Conservation (phyloP, 2,888 invertebrate species). For the Apocheima hispidaria region DNA sequence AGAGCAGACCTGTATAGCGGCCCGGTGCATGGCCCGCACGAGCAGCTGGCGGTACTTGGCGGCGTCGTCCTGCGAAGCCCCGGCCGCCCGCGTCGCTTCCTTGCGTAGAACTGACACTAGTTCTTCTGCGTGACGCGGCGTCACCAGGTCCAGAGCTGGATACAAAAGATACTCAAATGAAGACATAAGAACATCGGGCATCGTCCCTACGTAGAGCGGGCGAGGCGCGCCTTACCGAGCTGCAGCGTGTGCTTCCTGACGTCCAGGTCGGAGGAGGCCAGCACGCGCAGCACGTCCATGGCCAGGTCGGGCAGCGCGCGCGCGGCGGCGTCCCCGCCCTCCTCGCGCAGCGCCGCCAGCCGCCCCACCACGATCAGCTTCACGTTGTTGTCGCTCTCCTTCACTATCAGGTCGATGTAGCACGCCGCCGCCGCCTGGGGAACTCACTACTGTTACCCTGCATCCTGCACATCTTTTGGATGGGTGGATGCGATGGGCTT, state of each 20-base stretch:
- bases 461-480: not conserved
- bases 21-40: constrained; percentile 97
- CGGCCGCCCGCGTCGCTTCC: constrained; percentile 94
- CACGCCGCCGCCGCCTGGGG: constrained; percentile 95
- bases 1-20: constrained; percentile 96
- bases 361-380: constrained; percentile 99
- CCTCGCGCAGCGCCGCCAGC: constrained; percentile 93
- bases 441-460: not conserved
- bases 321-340: constrained; percentile 93
- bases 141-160: constrained; percentile 45
- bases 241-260: constrained; percentile 95
- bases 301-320: constrained; percentile 94
- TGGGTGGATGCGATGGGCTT: too few relatives aligned
- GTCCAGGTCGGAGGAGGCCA: constrained; percentile 97
- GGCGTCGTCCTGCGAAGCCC: constrained; percentile 97
- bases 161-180: too few relatives aligned
- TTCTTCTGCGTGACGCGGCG: constrained; percentile 81
- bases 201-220: too few relatives aligned
- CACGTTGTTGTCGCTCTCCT: constrained; percentile 99
- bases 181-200: too few relatives aligned
- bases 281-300: constrained; percentile 98
- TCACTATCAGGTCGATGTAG: constrained; percentile 99
- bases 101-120: constrained; percentile 97
- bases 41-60: constrained; percentile 98
- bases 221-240: constrained; percentile 77